Conservation (phyloP, 2,797 vertebrate genomes). For the Emys orbicularis region DNA sequence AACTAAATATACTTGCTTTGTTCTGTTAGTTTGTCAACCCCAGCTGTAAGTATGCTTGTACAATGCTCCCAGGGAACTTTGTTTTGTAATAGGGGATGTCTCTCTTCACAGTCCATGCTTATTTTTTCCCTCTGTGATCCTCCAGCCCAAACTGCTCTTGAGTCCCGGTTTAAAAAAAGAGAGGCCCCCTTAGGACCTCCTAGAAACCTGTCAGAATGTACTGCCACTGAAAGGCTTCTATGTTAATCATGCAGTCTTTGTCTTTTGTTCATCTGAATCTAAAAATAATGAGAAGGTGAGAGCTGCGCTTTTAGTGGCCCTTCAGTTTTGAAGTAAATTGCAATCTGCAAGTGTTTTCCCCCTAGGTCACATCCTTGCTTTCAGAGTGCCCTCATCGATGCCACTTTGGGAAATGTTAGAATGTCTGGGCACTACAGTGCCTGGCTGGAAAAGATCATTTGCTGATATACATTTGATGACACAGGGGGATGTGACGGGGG, state of each 20-base stretch:
- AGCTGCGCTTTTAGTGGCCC: slow-evolving; percentile 21
- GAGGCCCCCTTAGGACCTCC: slow-evolving; percentile 4
- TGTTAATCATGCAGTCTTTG: background rate
- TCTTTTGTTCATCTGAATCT: background rate
- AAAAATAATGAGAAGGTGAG: slow-evolving; percentile 44
- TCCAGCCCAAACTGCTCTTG: slow-evolving; percentile 14
- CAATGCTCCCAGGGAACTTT: background rate
- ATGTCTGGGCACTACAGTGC: background rate
- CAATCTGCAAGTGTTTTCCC: slow-evolving; percentile 19
- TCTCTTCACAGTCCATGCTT: slow-evolving; percentile 15
- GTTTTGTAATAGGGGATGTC: background rate
- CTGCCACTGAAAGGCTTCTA: slow-evolving; percentile 22
- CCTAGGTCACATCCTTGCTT: slow-evolving; percentile 30
- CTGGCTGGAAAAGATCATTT: slow-evolving; percentile 54
- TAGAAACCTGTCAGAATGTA: slow-evolving; percentile 16
- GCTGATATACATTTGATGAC: slow-evolving; percentile 22
- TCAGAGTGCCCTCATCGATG: slow-evolving; percentile 33
- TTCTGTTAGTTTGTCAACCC: slow-evolving; percentile 27
- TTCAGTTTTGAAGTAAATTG: slow-evolving; percentile 19
- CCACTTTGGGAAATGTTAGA: slow-evolving; percentile 52
- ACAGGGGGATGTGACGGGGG: background rate
- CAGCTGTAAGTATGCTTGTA: background rate
- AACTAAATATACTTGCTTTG: slow-evolving; percentile 4
- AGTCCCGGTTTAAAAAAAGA: slow-evolving; percentile 50
- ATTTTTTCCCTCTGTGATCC: background rate